Evolutionary conservation across 2,888 invertebrate genomes (phyloP).

Genomic region (Schizotus pectinicornis): DNA sequence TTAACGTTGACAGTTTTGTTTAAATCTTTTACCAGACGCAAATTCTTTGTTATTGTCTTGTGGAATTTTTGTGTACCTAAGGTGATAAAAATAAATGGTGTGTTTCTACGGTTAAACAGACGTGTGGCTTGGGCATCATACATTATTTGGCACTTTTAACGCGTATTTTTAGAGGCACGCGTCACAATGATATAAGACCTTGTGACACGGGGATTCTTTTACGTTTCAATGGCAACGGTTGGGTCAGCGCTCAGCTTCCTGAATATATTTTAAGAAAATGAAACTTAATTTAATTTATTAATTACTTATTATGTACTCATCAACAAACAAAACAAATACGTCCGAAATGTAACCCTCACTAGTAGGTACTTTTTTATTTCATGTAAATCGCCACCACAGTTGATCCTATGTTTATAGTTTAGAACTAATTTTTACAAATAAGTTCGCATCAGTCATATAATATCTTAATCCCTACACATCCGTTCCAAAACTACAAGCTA

Average conservation of each 20-base stretch:
- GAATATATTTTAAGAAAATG: neutral
- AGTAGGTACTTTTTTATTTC: too few relatives aligned
- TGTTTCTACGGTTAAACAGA: conserved; percentile 6
- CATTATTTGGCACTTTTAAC: conserved; percentile 34
- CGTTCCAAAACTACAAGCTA: too few relatives aligned
- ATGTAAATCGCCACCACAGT: too few relatives aligned
- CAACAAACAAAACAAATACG: too few relatives aligned
- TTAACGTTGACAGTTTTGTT: too few relatives aligned
- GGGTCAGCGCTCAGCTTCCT: neutral
- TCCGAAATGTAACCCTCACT: too few relatives aligned
- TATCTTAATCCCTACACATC: too few relatives aligned
- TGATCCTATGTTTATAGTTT: too few relatives aligned
- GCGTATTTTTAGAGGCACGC: conserved; percentile 24
- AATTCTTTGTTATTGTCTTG: conserved; percentile 12
- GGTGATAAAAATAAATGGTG: conserved; percentile 16
- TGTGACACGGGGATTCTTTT: neutral
- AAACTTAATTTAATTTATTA: too few relatives aligned
- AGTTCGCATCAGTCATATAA: too few relatives aligned
- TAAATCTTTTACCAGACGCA: neutral
- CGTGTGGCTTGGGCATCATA: conserved; percentile 15
- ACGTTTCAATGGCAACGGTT: neutral
- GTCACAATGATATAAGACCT: conserved; percentile 8
- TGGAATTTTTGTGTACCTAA: conserved; percentile 13
- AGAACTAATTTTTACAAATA: too few relatives aligned
- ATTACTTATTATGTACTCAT: too few relatives aligned